Evolutionary conservation across 2,113 vertebrate genomes (phyloP).

Genomic region (Cyanoramphus novaezelandiae): DNA sequence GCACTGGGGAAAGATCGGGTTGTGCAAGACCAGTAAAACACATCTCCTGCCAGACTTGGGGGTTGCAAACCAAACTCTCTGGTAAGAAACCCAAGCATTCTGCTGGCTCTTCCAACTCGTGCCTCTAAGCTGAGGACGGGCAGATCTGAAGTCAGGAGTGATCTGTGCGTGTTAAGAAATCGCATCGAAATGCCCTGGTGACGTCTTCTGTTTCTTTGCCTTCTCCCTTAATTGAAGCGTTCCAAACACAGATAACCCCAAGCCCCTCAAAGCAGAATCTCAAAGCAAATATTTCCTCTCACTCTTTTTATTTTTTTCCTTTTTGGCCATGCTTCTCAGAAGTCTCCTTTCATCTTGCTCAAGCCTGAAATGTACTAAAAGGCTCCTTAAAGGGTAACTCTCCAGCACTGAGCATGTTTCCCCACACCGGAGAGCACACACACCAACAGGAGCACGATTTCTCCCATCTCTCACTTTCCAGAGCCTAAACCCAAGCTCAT

Average conservation of each 20-base stretch:
- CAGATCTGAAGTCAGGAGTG: background rate
- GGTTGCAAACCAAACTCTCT: background rate
- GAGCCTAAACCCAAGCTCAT: background rate
- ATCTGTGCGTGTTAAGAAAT: background rate
- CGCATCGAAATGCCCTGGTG: background rate
- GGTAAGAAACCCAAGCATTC: background rate
- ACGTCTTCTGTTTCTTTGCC: constrained; percentile 1
- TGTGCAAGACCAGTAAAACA: background rate
- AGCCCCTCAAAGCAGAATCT: background rate
- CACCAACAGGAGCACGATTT: background rate
- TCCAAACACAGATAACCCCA: background rate
- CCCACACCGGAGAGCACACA: background rate
- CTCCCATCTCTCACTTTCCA: background rate
- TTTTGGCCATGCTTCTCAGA: background rate
- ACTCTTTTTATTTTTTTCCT: background rate
- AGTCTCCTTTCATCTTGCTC: background rate
- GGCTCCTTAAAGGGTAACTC: background rate
- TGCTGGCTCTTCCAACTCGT: background rate
- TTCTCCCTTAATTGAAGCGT: background rate
- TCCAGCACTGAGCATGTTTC: background rate
- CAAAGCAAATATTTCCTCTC: background rate
- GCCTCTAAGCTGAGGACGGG: background rate
- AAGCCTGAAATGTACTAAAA: constrained; percentile 16
- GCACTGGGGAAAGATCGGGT: background rate
- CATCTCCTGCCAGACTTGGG: background rate